Percentiles rank a stretch among this genome's conserved stretches.
These are phyloP conservation scores for Aphelenchoides besseyi DNA, from an alignment of 1,140 invertebrate genomes.

Conservation along the genomic window DNA sequence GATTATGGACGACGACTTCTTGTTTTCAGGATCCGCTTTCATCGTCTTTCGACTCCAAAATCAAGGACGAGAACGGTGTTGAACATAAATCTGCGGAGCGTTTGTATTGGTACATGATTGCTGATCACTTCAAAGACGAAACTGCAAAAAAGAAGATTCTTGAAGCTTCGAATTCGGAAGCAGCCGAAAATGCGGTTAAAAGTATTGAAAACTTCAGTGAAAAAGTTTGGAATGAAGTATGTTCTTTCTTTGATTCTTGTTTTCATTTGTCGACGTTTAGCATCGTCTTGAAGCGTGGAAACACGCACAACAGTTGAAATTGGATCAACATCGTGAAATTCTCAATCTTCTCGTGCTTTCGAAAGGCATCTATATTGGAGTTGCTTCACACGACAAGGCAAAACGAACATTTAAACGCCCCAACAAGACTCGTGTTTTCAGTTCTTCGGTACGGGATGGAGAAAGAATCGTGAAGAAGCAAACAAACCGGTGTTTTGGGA, in stretches of 20 bases:
- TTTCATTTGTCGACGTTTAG: constrained; percentile 36
- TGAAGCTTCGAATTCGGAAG: constrained; percentile 28
- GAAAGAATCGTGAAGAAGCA: constrained; percentile 57
- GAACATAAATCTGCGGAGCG: constrained; percentile 57
- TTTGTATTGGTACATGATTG: constrained; percentile 61
- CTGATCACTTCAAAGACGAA: constrained; percentile 47
- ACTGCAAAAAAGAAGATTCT: constrained; percentile 54
- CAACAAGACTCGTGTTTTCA: constrained; percentile 24
- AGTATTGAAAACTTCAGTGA: constrained; percentile 49
- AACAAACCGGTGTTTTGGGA: constrained; percentile 58
- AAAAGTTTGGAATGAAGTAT: constrained; percentile 47
- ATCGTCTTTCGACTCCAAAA: constrained; percentile 2
- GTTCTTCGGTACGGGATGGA: constrained; percentile 56
- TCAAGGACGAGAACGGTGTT: constrained; percentile 44
- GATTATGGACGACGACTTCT: no score
- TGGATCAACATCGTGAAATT: constrained; percentile 52
- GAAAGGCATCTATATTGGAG: constrained; percentile 45
- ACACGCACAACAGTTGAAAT: constrained; percentile 46
- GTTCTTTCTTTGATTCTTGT: constrained; percentile 30
- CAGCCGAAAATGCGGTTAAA: constrained; percentile 54
- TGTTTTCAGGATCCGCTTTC: constrained; percentile 28
- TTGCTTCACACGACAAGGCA: constrained; percentile 55
- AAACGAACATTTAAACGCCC: constrained; percentile 1
- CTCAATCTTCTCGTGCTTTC: constrained; percentile 45
- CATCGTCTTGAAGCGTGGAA: constrained; percentile 45